These are phyloP conservation scores for Bubo blakistoni DNA, from an alignment of 2,113 vertebrate species.

Conservation along the genomic window DNA sequence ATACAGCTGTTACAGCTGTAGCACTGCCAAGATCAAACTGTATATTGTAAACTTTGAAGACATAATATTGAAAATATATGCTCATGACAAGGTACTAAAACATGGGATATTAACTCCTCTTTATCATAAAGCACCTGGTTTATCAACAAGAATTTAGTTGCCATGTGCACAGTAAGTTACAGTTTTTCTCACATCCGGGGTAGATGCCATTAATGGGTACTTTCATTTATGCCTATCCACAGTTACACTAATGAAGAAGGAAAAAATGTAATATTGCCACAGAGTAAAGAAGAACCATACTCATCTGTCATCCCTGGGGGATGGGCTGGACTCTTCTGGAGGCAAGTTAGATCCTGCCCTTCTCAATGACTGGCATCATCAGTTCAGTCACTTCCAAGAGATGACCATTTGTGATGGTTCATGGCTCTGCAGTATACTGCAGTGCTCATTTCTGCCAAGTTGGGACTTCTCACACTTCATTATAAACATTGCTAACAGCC, in stretches of 20 bases:
- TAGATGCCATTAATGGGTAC: background rate
- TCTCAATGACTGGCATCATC: background rate
- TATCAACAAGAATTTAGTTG: background rate
- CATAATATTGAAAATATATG: background rate
- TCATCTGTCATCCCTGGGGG: background rate
- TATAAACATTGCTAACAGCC: background rate
- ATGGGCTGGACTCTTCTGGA: background rate
- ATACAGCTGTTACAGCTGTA: conserved; percentile 17
- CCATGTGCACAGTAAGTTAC: background rate
- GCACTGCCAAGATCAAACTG: background rate
- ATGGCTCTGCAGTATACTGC: background rate
- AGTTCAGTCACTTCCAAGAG: background rate
- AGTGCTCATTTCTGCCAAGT: background rate
- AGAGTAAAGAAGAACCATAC: background rate
- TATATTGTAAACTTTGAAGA: background rate
- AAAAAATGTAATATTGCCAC: background rate
- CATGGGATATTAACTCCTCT: background rate
- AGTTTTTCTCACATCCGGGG: background rate
- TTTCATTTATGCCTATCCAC: background rate
- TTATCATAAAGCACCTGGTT: background rate
- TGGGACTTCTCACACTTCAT: background rate
- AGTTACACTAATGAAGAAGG: background rate
- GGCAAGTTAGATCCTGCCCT: background rate
- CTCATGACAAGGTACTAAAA: background rate
- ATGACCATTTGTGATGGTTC: background rate